A percentile compares a stretch with the other conserved stretches of the same genome.
Conservation (phyloP, 2,113 vertebrate genomes). For the Bettongia penicillata region DNA sequence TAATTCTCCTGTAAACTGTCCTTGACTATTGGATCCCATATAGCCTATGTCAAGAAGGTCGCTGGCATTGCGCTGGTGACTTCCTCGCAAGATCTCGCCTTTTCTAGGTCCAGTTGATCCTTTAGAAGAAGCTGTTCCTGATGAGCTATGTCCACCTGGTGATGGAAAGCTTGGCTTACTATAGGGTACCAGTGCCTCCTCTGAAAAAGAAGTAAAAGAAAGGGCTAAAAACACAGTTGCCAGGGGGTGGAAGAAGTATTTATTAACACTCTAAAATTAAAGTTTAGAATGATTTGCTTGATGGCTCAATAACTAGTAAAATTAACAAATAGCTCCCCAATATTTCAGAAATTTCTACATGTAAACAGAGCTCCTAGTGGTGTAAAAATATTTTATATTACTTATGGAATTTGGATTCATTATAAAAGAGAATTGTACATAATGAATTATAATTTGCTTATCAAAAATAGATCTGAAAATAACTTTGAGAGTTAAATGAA, state of each 20-base stretch:
- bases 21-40: conserved; percentile 93
- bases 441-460: conserved; percentile 69
- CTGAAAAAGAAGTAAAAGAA: conserved; percentile 81
- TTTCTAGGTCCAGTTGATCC: conserved; percentile 97
- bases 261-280: background rate
- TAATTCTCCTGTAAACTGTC: conserved; percentile 97
- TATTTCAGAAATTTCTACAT: conserved; percentile 48
- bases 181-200: conserved; percentile 95
- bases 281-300: conserved; percentile 11
- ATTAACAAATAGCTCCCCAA: background rate
- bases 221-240: background rate
- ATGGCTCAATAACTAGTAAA: conserved; percentile 9
- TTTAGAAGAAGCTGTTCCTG: conserved; percentile 97
- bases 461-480: conserved; percentile 68
- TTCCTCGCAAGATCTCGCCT: conserved; percentile 86
- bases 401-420: conserved; percentile 74
- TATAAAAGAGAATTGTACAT: conserved; percentile 54
- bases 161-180: conserved; percentile 98
- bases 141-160: conserved; percentile 96
- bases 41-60: conserved; percentile 94
- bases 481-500: conserved; percentile 72
- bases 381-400: conserved; percentile 52
- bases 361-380: conserved; percentile 53
- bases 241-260: background rate
- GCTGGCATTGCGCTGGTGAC: conserved; percentile 90